Evolutionary conservation across 2,888 invertebrate genomes (phyloP), one percentile per base, ranked within the genome.

Genomic region (Choreutis nemorana): DNA sequence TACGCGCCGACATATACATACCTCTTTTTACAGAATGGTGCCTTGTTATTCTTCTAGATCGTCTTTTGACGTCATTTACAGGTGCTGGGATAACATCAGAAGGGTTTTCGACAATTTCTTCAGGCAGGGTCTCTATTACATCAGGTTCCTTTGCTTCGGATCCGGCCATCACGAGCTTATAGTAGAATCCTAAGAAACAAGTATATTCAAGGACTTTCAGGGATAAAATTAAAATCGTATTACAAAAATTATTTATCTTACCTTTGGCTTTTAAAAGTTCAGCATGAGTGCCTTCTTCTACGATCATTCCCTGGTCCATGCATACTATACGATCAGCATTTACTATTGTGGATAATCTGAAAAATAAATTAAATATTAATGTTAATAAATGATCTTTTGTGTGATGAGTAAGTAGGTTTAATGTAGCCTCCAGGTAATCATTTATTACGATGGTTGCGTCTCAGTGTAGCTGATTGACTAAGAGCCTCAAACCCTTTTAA

Each of bases 221-320:
- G 23, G 23, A 8, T n/a, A 10, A 10, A 8, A 23, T 4, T 4
- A 5, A 18, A 18, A 18, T 18, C 6, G 2, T 9, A n/a, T 23
- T 2, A n/a, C 2, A 9, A 9, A 9, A 14, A 10, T 12, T 10
- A 2, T 9, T 12, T 9, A 14, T 6, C 6, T 80, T 65, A 50
- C 88, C 86, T 62, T 83, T 81, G 11, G 72, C 66, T 28, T 81
- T 81, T 81, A 91, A 84, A 3, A 91, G 78, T 40, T 89, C 85
- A 16, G 85, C 82, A 44, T 91, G 91, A 3, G 87, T 87, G 18
- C 91, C 91, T 55, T 84, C 79, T 55, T 91, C 91, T 1, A 83
- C 84, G 2, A 90, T 86, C 10, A 68, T 55, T 8, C 91, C 91
- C 44, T 88, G 83, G 48, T 88, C 84, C 55, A 90, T 85, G 42